Evolutionary conservation across 2,888 invertebrate species (phyloP), one percentile per base, ranked within the genome.

Genomic region (Corbicula japonica): DNA sequence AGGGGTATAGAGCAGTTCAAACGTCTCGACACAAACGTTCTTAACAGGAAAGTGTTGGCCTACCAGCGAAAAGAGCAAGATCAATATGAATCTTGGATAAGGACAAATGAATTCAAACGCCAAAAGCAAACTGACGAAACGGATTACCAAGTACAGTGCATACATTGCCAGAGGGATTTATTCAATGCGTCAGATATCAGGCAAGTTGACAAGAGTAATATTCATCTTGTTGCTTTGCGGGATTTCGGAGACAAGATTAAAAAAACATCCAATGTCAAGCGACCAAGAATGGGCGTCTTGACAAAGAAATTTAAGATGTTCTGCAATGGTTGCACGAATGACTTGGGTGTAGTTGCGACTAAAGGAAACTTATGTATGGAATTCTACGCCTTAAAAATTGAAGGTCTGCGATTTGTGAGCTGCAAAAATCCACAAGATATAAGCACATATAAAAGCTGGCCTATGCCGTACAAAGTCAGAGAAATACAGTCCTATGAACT

Each of bases 1-100:
- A 32, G 66, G 6, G 81, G 71, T 10, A 35, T 80, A 60, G 46
- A 65, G 18, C 6, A 48, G n/a, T 32, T 65, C 23, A 48, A 23
- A 21, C 18, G 34, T 15, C 12, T 65, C 34, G 52, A 52, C n/a
- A 5, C 2, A 18, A 30, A 28, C 30, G 28, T 32, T 15, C 12
- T 54, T 54, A 30, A 54, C 6, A 54, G 54, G 32, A 28, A 30
- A 28, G n/a, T 54, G 18, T n/a, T 28, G 15, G 5, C 54, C 3
- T 12, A 18, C 8, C 54, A 54, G 54, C 28, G 32, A 30, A 54
- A 54, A 23, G 23, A 21, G 12, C 1, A 32, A 10, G 54, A 54
- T 28, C 18, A 30, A 28, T 28, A 54, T 12, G 32, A 54, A 54
- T 54, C 30, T 28, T 18, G 18, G 1, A 12, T 54, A n/a, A 28